A percentile compares a stretch with the other conserved stretches of the same genome.
These are phyloP conservation scores for Leptura quadrifasciata DNA, from an alignment of 2,888 invertebrate genomes.

Conservation along the genomic window DNA sequence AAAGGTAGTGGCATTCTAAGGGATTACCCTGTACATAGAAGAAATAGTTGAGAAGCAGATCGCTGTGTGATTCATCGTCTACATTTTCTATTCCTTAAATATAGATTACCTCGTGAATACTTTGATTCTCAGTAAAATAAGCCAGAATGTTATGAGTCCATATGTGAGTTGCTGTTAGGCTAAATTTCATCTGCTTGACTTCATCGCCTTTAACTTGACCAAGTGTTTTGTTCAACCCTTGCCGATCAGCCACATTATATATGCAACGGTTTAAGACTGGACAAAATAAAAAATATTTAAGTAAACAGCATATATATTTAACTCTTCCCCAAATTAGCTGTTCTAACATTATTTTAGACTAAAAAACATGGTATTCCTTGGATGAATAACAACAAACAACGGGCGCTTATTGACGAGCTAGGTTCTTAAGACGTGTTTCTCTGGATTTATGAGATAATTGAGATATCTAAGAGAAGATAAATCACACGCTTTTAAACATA, in stretches of 20 bases:
- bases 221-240: conserved; percentile 55
- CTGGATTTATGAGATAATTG: too few relatives aligned
- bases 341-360: too few relatives aligned
- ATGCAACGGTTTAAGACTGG: conserved; percentile 75
- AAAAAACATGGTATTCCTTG: too few relatives aligned
- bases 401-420: too few relatives aligned
- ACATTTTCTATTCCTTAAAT: neutral
- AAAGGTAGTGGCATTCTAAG: neutral
- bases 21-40: neutral
- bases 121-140: conserved; percentile 73
- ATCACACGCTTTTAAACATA: too few relatives aligned
- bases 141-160: conserved; percentile 74
- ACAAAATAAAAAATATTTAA: conserved; percentile 45
- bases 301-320: conserved; percentile 23
- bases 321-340: neutral
- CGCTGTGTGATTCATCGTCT: neutral
- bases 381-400: too few relatives aligned
- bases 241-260: conserved; percentile 68
- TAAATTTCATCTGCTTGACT: conserved; percentile 70
- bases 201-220: conserved; percentile 61
- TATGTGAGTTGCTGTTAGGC: conserved; percentile 70
- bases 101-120: conserved; percentile 73
- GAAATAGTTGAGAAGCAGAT: neutral
- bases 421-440: too few relatives aligned
- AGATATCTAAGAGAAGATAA: too few relatives aligned